Evolutionary conservation across 1,140 invertebrate species (phyloP).

Genomic region (Drosophila dunni): DNA sequence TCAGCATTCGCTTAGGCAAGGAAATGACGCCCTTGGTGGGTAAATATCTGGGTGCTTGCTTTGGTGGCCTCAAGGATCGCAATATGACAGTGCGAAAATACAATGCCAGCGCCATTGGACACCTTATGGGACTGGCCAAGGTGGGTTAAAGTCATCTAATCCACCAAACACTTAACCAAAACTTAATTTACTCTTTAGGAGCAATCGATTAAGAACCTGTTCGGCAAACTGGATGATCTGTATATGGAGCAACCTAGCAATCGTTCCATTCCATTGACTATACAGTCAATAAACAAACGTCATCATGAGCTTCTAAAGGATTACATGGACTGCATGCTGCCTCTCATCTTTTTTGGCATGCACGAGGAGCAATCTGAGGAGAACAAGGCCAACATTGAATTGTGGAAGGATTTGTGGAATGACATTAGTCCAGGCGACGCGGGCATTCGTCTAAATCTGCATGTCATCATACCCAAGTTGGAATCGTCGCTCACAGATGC

Average conservation of each 20-base stretch:
- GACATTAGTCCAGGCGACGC: constrained; percentile 94
- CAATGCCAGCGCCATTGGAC: constrained; percentile 92
- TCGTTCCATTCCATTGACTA: constrained; percentile 90
- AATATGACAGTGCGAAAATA: constrained; percentile 93
- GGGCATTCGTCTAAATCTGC: constrained; percentile 91
- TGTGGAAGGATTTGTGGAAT: constrained; percentile 95
- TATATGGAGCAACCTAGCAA: constrained; percentile 91
- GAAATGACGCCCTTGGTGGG: constrained; percentile 87
- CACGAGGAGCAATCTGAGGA: constrained; percentile 90
- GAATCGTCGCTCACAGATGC: constrained; percentile 90
- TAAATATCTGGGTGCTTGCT: constrained; percentile 91
- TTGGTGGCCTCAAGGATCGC: constrained; percentile 93
- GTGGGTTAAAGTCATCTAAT: neutral
- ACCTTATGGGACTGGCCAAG: constrained; percentile 94
- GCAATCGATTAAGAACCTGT: constrained; percentile 93
- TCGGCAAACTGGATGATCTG: constrained; percentile 91
- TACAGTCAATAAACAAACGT: constrained; percentile 93
- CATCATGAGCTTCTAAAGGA: constrained; percentile 93
- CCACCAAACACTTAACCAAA: neutral
- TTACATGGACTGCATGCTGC: constrained; percentile 91
- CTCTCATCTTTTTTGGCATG: constrained; percentile 95
- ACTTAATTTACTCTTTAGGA: constrained; percentile 74
- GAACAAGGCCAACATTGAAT: constrained; percentile 88
- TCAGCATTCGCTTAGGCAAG: constrained; percentile 84
- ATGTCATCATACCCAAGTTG: constrained; percentile 90